Base-by-base conservation (phyloP, 2,113 vertebrate species). In the Dolichallabes microphthalmus region DNA sequence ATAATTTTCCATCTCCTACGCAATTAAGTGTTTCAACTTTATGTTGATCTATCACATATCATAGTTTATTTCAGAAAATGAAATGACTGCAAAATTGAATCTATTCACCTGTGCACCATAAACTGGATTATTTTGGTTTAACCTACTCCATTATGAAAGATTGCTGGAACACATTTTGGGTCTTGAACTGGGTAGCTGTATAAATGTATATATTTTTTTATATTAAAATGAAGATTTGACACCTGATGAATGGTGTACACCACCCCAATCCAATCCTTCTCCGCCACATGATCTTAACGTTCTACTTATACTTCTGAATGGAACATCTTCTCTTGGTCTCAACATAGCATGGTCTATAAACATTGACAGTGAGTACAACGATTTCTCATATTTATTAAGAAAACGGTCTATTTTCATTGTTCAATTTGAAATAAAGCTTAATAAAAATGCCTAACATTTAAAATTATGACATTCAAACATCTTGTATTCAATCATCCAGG, bases 301-400 rank as follows among this genome's bases (percentile, higher is more conserved):
- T 27, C 14, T 68, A 32, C 25, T 85, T 61, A 57, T 13, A 4
- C 22, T 6, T 64, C 39, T 64, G 20, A 86, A 30, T 12, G 61
- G 39, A 60, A 30, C 55, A 17, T 30, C 12, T 7, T 79, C 84
- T 20, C 0, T 63, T 8, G 32, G 52, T 25, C 19, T 89, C 17
- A 77, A 53, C 25, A 22, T 89, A 35, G 45, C 52, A 50, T 89
- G 88, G 86, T 30, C 80, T 19, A 69, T 89, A 66, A 73, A 83
- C 53, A n/a, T 89, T 45, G 86, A 89, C 35, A 75, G 86, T 89
- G n/a, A 87, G 88, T 84, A 32, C 55, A 19, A 69, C 77, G 20
- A 64, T 60, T 35, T 66, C 13, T 84, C 1, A 64, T 53, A 39
- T 45, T 25, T 55, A 45, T 69, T 45, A 20, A 32, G 10, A 77